Evolutionary conservation across 2,113 vertebrate species (phyloP).

Genomic region (Mustelus asterias): DNA sequence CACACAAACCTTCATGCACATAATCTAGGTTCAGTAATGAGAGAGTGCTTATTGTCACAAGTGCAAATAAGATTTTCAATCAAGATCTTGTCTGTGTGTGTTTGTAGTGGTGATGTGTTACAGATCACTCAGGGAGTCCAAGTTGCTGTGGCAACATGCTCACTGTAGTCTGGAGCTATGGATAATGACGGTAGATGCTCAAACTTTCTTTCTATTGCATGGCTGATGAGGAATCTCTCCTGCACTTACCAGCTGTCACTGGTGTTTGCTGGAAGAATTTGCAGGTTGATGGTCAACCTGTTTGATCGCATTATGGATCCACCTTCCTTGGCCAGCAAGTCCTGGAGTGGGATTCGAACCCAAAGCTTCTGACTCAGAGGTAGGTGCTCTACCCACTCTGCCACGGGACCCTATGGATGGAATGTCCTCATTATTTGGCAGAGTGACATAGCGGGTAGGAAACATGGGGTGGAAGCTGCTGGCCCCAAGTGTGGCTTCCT

Average conservation of each 20-base stretch:
- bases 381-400: background rate
- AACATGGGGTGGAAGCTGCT: too few species aligned
- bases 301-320: too few species aligned
- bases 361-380: background rate
- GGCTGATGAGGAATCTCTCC: background rate
- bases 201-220: background rate
- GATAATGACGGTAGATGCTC: background rate
- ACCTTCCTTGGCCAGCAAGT: background rate
- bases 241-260: background rate
- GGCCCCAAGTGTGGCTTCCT: too few species aligned
- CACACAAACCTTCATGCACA: background rate
- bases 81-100: background rate
- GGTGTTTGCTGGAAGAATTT: too few species aligned
- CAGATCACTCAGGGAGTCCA: background rate
- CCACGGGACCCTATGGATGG: background rate
- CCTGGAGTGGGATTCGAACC: background rate
- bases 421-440: too few species aligned
- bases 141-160: background rate
- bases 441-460: too few species aligned
- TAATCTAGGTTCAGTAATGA: background rate
- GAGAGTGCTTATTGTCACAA: background rate
- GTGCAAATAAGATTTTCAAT: background rate
- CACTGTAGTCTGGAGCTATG: background rate
- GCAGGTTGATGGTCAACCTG: background rate
- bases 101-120: background rate